Base-by-base conservation (phyloP, 2,113 vertebrate genomes). In the Nyctibius bracteatus region DNA sequence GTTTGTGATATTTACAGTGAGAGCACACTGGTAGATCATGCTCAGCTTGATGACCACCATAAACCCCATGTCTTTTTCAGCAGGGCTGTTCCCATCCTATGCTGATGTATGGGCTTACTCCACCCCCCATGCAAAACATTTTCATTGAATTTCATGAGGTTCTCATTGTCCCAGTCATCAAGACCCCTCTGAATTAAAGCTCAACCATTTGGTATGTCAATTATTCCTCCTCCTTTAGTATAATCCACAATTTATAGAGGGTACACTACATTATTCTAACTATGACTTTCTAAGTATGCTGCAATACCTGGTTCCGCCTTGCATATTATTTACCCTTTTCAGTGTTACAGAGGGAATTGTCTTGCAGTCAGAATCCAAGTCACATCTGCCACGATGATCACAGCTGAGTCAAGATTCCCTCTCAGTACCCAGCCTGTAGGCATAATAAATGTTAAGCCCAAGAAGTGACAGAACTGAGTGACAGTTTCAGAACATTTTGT, bases 51-150 rank as follows among this genome's bases (percentile, higher is more conserved):
- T 6, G 59, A 19, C 24, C n/a, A 31, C 25, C 61, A 37, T 14
- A 31, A 74, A 23, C 14, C 30, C n/a, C 21, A 7, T 2, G 16
- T 19, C 52, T 35, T 66, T 23, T 49, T n/a, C 54, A 72, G 37
- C 47, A 58, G 39, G 31, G 31, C 24, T 59, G 5, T 31, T 84
- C 27, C 41, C 47, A 49, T 21, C 66, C 59, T 20, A 5, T 6
- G 4, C 10, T 3, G 4, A 12, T 14, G 27, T 37, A 46, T 0
- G 1, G 17, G 5, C 17, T 47, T 51, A 31, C 14, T 52, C 33
- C 22, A n/a, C 25, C 27, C 22, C 12, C 21, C 12, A 2, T 6
- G 3, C 28, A 12, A 65, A 79, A 43, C 0, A 5, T 44, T 35
- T 37, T 2, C 9, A 8, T 14, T 57, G 14, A 62, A 14, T 30